Evolutionary conservation across 2,888 invertebrate species (phyloP).

Genomic region (Keiferia lycopersicella): DNA sequence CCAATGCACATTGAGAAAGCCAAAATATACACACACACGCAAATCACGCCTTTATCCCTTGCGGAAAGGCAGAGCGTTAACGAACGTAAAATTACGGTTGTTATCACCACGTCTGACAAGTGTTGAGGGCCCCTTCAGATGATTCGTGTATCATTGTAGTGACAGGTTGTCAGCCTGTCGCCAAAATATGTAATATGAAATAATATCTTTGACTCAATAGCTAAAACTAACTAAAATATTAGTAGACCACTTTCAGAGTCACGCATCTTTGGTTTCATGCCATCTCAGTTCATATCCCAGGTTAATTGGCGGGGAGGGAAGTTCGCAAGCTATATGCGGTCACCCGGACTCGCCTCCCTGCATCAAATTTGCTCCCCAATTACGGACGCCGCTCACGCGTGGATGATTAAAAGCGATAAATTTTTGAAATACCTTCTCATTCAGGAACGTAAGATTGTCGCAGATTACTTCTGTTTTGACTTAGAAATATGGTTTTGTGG

Average conservation of each 20-base stretch:
- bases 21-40: no score
- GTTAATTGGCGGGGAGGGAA: conserved; percentile 65
- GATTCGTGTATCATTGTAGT: no score
- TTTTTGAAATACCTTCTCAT: conserved; percentile 16
- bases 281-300: conserved; percentile 3
- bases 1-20: no score
- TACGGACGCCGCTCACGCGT: conserved; percentile 23
- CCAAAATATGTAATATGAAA: no score
- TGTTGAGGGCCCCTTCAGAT: no score
- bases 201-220: no score
- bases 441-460: neutral
- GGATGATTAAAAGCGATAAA: conserved; percentile 18
- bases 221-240: neutral
- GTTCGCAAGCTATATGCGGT: conserved; percentile 65
- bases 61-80: no score
- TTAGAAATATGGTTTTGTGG: neutral
- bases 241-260: no score
- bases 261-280: neutral
- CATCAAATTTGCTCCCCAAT: conserved; percentile 32
- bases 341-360: conserved; percentile 57
- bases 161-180: no score
- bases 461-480: neutral
- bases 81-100: no score
- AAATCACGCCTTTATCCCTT: no score
- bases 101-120: no score